Base-by-base conservation (phyloP, 2,113 vertebrate genomes). In the Psammodynastes pulverulentus region DNA sequence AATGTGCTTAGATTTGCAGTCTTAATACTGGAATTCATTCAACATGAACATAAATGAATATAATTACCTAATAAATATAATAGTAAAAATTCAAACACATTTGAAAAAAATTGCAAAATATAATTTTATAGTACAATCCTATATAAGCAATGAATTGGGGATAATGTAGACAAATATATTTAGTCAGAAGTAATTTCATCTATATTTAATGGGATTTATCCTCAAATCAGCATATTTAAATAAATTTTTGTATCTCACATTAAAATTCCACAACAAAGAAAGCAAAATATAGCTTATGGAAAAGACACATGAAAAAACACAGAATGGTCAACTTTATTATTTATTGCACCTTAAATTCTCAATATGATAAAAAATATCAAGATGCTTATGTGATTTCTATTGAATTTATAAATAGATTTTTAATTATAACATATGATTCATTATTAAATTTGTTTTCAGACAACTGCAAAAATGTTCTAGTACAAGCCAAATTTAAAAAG, bases 71-170 rank as follows among this genome's bases (percentile, higher is more conserved):
- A 49, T 87, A 13, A 43, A 34, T 86, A 39, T 21, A 39, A 21
- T 39, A 13, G 43, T 91, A 23, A 91, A 86, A 39, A 92, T 13
- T 93, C 62, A 56, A 91, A 10, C 1, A 5, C 4, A 79, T 72
- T 91, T 17, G 67, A 29, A 49, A 67, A 62, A 72, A 89, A 9
- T 67, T 92, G 79, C n/a, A 92, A 88, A 92, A 93, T n/a, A 29
- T 58, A 43, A 43, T 51, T 89, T 92, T 53, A 91, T 46, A 0
- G 39, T 24, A 26, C 21, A 58, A 24, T 45, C 39, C 39, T 89
- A 62, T 54, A 24, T 48, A 86, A 43, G 7, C 72, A 21, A 79
- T 21, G 34, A 79, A 39, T 21, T 79, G 34, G 34, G 17, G 17
- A 79, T 79, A 19, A 79, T 79, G 7, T 79, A 79, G 34, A 79